Base-by-base conservation (phyloP, 64 coral and sea anemone species). In the Astreopora myriophthalma region DNA sequence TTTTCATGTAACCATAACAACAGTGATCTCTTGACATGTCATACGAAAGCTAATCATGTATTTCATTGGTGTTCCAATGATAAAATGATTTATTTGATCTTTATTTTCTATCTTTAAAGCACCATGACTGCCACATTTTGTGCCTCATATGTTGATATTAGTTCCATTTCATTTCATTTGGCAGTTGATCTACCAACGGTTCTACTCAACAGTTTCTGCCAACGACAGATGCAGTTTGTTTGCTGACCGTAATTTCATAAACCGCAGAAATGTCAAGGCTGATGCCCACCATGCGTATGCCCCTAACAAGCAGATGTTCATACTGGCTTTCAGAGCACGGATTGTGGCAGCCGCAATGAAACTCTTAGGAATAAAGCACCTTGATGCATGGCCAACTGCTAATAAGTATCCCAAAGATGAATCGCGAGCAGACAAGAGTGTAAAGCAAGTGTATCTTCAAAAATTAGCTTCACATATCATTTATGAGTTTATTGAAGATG, bases 221-320 rank as follows among this genome's bases (percentile, higher is more conserved):
- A 71, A 60, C 34, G 78, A 84, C 40, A 65, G 5, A 62, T 69
- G 76, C 37, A 84, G 64, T 9, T 40, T 84, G 39, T 84, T 71
- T 51, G 68, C 61, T 4, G 76, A 91, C 77, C 49, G 42, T 20
- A 91, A 91, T 49, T 24, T 52, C 22, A 80, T 91, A 6, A 91
- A 91, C 69, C 58, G 68, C 24, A 25, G 42, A 91, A 91, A 91
- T 91, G 78, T 84, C 3, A 91, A 65, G 25, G 69, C 39, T 22
- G 40, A 66, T 55, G 66, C 71, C n/a, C 60, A 91, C 25, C 48
- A 91, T 35, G 69, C 66, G 3, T 91, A 91, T 91, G 89, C 89
- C 42, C 69, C 76, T 14, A 82, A 79, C 32, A 91, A 74, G 32
- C 71, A 70, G 23, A 74, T 89, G 57, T 74, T 52, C 13, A 22